Evolutionary conservation across 1,140 invertebrate genomes (phyloP).

Genomic region (roundworm (Caenorhabditis elegans)): WBcel235 BX284603.4:9967001-9967500

Average conservation of each 20-base stretch:
- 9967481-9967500: too few relatives aligned
- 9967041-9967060: background rate
- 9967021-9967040: background rate
- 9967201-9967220: conserved; percentile 24
- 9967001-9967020: background rate
- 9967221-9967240: conserved; percentile 4
- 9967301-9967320: conserved; percentile 21
- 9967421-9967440: background rate
- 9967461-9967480: too few relatives aligned
- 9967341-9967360: background rate
- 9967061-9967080: too few relatives aligned
- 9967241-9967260: background rate
- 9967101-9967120: background rate
- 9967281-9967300: background rate
- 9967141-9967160: background rate
- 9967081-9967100: too few relatives aligned
- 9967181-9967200: background rate
- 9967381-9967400: background rate
- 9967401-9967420: too few relatives aligned
- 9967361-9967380: background rate
- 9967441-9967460: too few relatives aligned
- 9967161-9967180: conserved; percentile 28
- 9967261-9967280: background rate
- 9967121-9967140: background rate
- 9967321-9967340: background rate